These are phyloP conservation scores for Muricea muricata DNA, from an alignment of 92 coral and sea anemone genomes.

Conservation along the genomic window DNA sequence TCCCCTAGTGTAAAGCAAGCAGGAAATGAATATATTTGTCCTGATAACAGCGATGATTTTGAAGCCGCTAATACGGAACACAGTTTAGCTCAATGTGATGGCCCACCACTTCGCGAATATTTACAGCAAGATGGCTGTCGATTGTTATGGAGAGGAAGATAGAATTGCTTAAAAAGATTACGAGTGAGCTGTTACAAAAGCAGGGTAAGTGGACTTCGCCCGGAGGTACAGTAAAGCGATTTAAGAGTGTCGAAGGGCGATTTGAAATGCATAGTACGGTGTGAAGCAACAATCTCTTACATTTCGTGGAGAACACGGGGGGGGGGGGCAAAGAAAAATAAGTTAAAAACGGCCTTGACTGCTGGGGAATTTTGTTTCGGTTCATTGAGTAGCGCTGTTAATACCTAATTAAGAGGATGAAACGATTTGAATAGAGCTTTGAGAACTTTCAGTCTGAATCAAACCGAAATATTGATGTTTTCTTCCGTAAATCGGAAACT, in stretches of 20 bases:
- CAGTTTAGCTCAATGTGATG: background rate
- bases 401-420: background rate
- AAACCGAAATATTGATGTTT: background rate
- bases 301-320: slow-evolving; percentile 29
- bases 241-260: slow-evolving; percentile 31
- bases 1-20: background rate
- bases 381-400: background rate
- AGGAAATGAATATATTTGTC: background rate
- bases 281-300: slow-evolving; percentile 33
- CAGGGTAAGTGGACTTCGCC: background rate
- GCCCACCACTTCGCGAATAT: background rate
- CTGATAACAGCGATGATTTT: background rate
- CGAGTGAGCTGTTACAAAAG: background rate
- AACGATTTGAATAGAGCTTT: background rate
- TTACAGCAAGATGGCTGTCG: background rate
- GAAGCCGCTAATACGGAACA: background rate
- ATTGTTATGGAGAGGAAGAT: background rate
- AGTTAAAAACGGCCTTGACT: background rate
- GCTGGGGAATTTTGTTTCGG: background rate
- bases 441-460: background rate
- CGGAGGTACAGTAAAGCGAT: slow-evolving; percentile 39
- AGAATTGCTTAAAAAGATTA: background rate
- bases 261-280: slow-evolving; percentile 34
- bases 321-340: background rate
- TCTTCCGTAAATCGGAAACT: background rate